Conservation (phyloP, 2,797 vertebrate species). For the Todus mexicanus region DNA sequence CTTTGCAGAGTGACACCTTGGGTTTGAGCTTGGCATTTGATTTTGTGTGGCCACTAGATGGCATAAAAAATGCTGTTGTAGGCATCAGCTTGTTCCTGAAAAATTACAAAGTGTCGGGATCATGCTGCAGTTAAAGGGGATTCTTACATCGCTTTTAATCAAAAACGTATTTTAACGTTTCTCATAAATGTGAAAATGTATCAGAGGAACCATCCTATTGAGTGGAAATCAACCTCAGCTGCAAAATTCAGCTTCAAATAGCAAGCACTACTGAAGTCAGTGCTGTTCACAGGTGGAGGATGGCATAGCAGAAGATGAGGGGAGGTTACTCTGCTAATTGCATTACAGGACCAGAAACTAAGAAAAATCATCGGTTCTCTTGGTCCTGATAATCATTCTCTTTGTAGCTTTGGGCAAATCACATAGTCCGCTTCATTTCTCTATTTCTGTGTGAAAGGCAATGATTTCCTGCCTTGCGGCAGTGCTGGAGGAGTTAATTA, state of each 20-base stretch:
- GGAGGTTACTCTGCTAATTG: not conserved
- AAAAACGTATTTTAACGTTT: not conserved
- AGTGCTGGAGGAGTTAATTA: not conserved
- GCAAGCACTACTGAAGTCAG: not conserved
- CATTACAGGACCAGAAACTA: not conserved
- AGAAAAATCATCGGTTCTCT: not conserved
- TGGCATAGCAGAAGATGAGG: not conserved
- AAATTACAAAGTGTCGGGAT: not conserved
- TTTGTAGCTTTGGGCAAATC: not conserved
- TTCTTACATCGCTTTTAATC: not conserved
- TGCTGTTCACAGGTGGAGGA: not conserved
- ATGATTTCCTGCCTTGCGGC: not conserved
- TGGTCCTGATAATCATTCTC: not conserved
- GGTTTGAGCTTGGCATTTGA: not conserved
- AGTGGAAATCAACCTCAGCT: not conserved
- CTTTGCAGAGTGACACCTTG: not conserved
- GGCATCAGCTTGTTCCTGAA: not conserved
- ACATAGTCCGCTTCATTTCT: not conserved
- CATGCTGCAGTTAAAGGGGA: not conserved
- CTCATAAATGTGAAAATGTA: not conserved
- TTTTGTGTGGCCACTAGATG: conserved; percentile 51
- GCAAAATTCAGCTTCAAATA: not conserved
- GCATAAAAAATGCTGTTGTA: conserved; percentile 14
- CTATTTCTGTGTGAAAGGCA: not conserved
- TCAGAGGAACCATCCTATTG: not conserved